Base-by-base conservation (phyloP, 2,888 invertebrate species). In the Lasioglossum leucozonium region DNA sequence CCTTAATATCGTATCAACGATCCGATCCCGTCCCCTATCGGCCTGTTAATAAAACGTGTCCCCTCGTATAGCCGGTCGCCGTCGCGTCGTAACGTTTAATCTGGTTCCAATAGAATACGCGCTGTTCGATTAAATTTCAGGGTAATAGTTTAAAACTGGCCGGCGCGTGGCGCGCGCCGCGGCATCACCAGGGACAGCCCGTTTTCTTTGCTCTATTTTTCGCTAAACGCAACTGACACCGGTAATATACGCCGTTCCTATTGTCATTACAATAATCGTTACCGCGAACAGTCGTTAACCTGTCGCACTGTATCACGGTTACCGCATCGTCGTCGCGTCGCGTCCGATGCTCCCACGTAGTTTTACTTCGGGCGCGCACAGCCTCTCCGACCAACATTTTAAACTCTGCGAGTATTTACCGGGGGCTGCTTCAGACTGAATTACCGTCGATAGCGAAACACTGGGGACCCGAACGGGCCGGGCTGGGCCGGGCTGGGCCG, bases 221-320 rank as follows among this genome's bases (percentile, higher is more conserved):
- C 72, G 37, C 30, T 42, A 55, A 58, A 47, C 75, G 55, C 37
- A 30, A 78, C 55, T 73, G 72, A 73, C 80, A 62, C 37, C 22
- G 47, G 47, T 30, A 73, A 79, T 78, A 37, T 34, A 34, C 34
- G 3, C 40, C 55, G 51, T 71, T 71, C 34, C 81, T 77, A 55
- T 73, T 77, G 37, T 69, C 85, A 42, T 85, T 81, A 58, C 85
- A 69, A 79, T 86, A 86, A 86, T 81, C 85, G 85, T 85, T 85
- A 84, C 77, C 84, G 84, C 77, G 62, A 22, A n/a, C 67, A 72
- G 76, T 73, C 83, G 82, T 81, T 84, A 81, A 78, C 26, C 65
- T 72, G 79, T 82, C 75, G 40, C 42, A 10, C 42, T 72, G 18
- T 55, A 78, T 85, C 69, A 71, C 79, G 55, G 75, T 82, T 75